Evolutionary conservation across 2,888 invertebrate species (phyloP).

Genomic region (Drosophila putrida): DNA sequence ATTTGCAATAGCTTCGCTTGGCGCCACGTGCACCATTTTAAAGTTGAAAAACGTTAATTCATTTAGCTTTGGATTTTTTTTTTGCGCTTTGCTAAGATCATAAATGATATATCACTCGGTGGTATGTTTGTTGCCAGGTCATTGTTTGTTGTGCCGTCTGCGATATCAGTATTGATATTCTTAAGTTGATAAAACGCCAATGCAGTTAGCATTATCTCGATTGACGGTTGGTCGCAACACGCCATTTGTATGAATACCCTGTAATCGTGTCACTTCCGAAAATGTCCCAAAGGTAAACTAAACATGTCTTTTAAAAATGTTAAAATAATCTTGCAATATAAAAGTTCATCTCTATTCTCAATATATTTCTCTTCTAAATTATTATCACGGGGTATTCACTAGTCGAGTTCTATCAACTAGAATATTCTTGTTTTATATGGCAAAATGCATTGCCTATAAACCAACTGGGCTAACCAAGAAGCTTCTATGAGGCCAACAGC

Average conservation of each 20-base stretch:
- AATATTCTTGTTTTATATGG: background rate
- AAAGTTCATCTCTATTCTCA: too few species aligned
- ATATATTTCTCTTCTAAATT: too few species aligned
- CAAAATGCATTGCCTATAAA: background rate
- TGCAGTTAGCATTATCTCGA: constrained; percentile 43
- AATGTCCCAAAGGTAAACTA: too few species aligned
- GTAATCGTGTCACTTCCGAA: background rate
- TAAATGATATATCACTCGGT: constrained; percentile 22
- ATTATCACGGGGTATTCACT: constrained; percentile 5
- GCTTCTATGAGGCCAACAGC: background rate
- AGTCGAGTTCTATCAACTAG: background rate
- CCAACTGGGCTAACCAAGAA: background rate
- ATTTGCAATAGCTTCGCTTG: constrained; percentile 53
- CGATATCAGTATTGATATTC: constrained; percentile 39
- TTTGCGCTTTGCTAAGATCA: background rate
- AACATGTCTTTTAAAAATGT: too few species aligned
- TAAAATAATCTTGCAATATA: too few species aligned
- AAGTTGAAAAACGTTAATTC: constrained; percentile 12
- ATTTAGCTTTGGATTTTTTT: background rate
- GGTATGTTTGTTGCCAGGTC: constrained; percentile 36
- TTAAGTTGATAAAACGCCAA: constrained; percentile 31
- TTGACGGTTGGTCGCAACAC: constrained; percentile 24
- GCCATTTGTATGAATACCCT: constrained; percentile 42
- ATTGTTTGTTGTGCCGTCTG: constrained; percentile 3
- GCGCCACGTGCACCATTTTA: constrained; percentile 48